Evolutionary conservation across 2,113 vertebrate genomes (phyloP).

Genomic region (Scartelaos histophorus): DNA sequence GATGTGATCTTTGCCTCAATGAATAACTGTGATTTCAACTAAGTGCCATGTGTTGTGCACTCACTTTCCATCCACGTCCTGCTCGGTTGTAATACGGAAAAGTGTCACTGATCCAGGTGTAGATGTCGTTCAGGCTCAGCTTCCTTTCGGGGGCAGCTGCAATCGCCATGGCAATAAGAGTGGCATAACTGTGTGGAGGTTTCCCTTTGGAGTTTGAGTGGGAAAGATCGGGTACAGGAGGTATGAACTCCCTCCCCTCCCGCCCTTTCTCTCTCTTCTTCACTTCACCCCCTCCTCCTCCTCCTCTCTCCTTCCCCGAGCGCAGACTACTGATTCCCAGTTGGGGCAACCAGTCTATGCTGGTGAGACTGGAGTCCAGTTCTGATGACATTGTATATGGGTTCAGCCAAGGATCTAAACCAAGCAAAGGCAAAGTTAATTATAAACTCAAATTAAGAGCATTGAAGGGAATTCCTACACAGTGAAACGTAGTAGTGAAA

Average conservation of each 20-base stretch:
- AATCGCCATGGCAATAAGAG: constrained; percentile 95
- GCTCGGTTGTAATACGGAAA: constrained; percentile 93
- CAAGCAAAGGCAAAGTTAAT: constrained; percentile 12
- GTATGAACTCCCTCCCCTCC: constrained; percentile 76
- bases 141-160: constrained; percentile 89
- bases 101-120: constrained; percentile 96
- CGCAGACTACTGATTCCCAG: constrained; percentile 85
- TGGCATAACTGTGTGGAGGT: constrained; percentile 96
- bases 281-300: constrained; percentile 75
- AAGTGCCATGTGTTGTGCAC: background rate
- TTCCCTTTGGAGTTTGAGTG: constrained; percentile 87
- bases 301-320: constrained; percentile 87
- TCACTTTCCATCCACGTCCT: constrained; percentile 95
- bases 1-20: too few species aligned
- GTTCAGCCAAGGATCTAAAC: constrained; percentile 34
- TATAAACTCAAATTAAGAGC: background rate
- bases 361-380: constrained; percentile 94
- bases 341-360: constrained; percentile 97
- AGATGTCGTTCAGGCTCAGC: constrained; percentile 96
- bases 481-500: constrained; percentile 34
- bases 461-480: constrained; percentile 7
- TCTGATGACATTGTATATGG: constrained; percentile 86
- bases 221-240: constrained; percentile 66
- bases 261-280: constrained; percentile 79
- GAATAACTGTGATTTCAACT: too few species aligned